phyloP scores from a whole-genome alignment of 2,113 vertebrate genomes.

The Uria aalge region DNA sequence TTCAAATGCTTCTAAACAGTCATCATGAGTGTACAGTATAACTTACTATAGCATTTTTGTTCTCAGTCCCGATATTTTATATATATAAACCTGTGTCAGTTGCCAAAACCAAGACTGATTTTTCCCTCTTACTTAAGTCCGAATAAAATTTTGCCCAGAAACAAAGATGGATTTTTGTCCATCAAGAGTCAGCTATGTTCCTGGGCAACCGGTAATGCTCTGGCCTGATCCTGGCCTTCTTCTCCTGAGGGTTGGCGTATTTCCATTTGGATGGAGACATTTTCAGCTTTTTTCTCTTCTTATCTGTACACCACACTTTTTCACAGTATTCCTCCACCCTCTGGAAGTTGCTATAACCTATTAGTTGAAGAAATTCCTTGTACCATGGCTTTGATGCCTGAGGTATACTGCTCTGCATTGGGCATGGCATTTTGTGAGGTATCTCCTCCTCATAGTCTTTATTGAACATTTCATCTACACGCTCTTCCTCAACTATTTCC shows the following conservation, averaged over 20 bases:
- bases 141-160: slow-evolving; percentile 16
- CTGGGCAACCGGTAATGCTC: slow-evolving; percentile 87
- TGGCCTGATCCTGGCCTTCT: slow-evolving; percentile 71
- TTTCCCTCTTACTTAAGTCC: not conserved
- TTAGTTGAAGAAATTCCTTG: slow-evolving; percentile 94
- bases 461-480: slow-evolving; percentile 78
- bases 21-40: slow-evolving; percentile 46
- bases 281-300: slow-evolving; percentile 89
- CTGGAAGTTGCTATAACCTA: slow-evolving; percentile 93
- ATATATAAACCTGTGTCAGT: slow-evolving; percentile 58
- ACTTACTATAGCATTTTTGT: slow-evolving; percentile 53
- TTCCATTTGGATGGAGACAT: slow-evolving; percentile 83
- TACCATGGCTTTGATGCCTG: slow-evolving; percentile 86
- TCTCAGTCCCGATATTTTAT: slow-evolving; percentile 58
- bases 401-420: slow-evolving; percentile 66
- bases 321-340: slow-evolving; percentile 95
- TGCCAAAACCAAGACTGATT: slow-evolving; percentile 3
- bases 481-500: slow-evolving; percentile 85
- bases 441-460: slow-evolving; percentile 71
- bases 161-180: not conserved
- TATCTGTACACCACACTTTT: slow-evolving; percentile 93
- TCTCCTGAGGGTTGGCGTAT: slow-evolving; percentile 79
- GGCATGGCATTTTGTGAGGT: slow-evolving; percentile 76
- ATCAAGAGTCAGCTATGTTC: slow-evolving; percentile 81
- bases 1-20: slow-evolving; percentile 54